Conservation (phyloP, 2,888 invertebrate genomes). For the Drosophila acutilabella region DNA sequence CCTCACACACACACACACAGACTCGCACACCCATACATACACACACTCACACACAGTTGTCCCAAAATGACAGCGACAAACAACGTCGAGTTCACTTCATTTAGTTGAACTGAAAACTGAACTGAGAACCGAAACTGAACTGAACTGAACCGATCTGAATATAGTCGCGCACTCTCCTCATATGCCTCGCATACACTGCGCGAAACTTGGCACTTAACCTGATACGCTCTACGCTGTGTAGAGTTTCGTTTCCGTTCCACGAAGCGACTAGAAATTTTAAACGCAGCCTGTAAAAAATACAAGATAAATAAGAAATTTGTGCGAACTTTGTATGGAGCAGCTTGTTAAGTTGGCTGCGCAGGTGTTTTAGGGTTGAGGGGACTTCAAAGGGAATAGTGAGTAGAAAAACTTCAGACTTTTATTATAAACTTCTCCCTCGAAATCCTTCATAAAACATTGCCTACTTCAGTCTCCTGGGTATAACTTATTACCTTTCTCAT, state of each 20-base stretch:
- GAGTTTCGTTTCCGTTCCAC: not conserved
- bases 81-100: constrained; percentile 70
- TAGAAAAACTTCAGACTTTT: too few relatives aligned
- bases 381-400: too few relatives aligned
- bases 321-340: too few relatives aligned
- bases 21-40: constrained; percentile 3
- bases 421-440: too few relatives aligned
- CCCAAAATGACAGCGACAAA: constrained; percentile 76
- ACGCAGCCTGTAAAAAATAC: too few relatives aligned
- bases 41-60: constrained; percentile 23
- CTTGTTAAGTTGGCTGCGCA: too few relatives aligned
- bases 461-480: too few relatives aligned
- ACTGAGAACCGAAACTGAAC: constrained; percentile 55
- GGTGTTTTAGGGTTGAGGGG: too few relatives aligned
- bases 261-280: not conserved
- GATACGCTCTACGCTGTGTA: not conserved
- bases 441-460: too few relatives aligned
- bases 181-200: constrained; percentile 33
- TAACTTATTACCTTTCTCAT: too few relatives aligned
- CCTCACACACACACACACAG: constrained; percentile 65
- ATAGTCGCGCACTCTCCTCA: constrained; percentile 40
- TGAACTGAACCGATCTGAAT: constrained; percentile 70
- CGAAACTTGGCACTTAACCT: constrained; percentile 18
- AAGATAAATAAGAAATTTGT: too few relatives aligned
- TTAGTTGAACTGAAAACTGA: constrained; percentile 63